Evolutionary conservation across 2,797 vertebrate genomes (phyloP), one percentile per base, ranked within the genome.

Genomic region (Menidia menidia): DNA sequence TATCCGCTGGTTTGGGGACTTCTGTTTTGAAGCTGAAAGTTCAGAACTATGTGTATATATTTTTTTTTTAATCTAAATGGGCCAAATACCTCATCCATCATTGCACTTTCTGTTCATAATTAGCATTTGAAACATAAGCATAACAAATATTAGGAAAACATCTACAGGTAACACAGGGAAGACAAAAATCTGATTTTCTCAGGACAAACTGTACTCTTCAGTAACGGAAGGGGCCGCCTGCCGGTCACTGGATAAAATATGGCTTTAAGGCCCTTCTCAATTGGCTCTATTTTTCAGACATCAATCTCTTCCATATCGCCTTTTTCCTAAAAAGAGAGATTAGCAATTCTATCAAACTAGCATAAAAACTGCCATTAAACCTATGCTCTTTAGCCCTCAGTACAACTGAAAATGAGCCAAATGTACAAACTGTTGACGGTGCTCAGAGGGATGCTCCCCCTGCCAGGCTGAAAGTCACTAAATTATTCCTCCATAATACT

Each of bases 381-480:
- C 11, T 15, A 14, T 9, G 15, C 25, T 45, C 43, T 58, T 33
- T 13, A 42, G 11, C 52, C 44, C 25, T 13, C 6, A 68, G 45
- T 41, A 47, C 15, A 47, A 47, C 6, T 51, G 44, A 56, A 33
- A 54, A 39, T 7, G 35, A 7, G 35, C 35, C 35, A 45, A 15
- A 45, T 45, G 14, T 14, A 45, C 13, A 45, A 14, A 15, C 15
- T 45, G 14, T 45, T 45, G 44, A 15, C 44, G 15, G 14, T 45
- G 25, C 50, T 19, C 5, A 51, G 19, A 51, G n/a, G 19, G 5
- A 11, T 30, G 19, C 11, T 14, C 50, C 19, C 19, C 4, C 11
- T 51, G 50, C 11, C 48, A 51, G 47, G 18, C 48, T 51, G 8
- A 66, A 57, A 57, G 59, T 48, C 55, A 32, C 43, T 30, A 31